Conservation (phyloP, 92 coral and sea anemone species). For the Epizoanthus fatuus region DNA sequence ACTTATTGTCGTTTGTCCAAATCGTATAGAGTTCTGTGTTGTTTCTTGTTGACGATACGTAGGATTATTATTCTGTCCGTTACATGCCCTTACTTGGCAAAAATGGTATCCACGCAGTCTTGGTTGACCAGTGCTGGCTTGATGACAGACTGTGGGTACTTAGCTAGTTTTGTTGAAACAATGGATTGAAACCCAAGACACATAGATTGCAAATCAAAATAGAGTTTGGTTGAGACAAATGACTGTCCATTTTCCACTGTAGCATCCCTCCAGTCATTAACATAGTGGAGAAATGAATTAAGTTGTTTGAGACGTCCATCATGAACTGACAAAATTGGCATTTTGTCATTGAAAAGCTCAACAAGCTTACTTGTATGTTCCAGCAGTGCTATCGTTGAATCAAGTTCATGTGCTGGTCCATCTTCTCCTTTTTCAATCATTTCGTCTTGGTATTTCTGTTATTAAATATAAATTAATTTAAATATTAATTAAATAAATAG, state of each 20-base stretch:
- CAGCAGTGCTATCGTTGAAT: slow-evolving; percentile 7
- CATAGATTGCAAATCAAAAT: slow-evolving; percentile 60
- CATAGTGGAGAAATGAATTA: slow-evolving; percentile 15
- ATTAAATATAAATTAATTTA: neutral
- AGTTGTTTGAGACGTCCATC: slow-evolving; percentile 39
- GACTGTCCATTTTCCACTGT: neutral
- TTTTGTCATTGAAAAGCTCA: slow-evolving; percentile 52
- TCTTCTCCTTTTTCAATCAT: neutral
- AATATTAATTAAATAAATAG: too few species aligned
- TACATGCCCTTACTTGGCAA: too few species aligned
- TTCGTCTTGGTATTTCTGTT: slow-evolving; percentile 39
- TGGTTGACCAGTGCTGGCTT: neutral
- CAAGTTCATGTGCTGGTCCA: slow-evolving; percentile 1
- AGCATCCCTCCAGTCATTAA: slow-evolving; percentile 18
- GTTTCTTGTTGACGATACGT: too few species aligned
- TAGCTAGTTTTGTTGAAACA: slow-evolving; percentile 25
- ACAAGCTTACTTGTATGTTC: slow-evolving; percentile 43
- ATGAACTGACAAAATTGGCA: slow-evolving; percentile 22
- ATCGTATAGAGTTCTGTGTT: too few species aligned
- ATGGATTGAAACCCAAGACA: slow-evolving; percentile 25
- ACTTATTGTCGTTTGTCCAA: too few species aligned
- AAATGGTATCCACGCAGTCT: too few species aligned
- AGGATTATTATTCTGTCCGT: too few species aligned
- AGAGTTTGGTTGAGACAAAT: slow-evolving; percentile 48
- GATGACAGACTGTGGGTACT: slow-evolving; percentile 29